Evolutionary conservation across 1,140 invertebrate species (phyloP).

Genomic region (Drosophila grimshawi): DNA sequence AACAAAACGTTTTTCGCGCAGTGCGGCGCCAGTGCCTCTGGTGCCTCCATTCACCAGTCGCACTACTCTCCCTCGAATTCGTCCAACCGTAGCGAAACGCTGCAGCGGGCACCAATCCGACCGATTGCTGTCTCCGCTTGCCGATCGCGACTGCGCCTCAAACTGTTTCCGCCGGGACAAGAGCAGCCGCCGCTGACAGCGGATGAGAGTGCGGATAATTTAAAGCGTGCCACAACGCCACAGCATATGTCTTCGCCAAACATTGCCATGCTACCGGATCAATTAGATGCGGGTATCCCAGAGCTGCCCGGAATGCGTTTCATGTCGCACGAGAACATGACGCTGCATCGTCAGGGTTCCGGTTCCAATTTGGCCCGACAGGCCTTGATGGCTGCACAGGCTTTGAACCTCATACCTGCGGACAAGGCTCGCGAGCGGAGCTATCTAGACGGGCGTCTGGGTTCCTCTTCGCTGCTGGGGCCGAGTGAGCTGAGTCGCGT

Average conservation of each 20-base stretch:
- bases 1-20: constrained; percentile 70
- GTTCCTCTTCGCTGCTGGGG: constrained; percentile 92
- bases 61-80: constrained; percentile 63
- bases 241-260: constrained; percentile 84
- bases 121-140: constrained; percentile 82
- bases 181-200: constrained; percentile 61
- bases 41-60: constrained; percentile 35
- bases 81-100: constrained; percentile 62
- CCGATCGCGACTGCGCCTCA: constrained; percentile 75
- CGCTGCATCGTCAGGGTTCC: constrained; percentile 66
- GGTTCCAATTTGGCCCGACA: constrained; percentile 87
- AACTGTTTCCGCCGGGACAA: constrained; percentile 79
- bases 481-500: constrained; percentile 93
- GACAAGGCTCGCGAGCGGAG: constrained; percentile 92
- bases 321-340: constrained; percentile 82
- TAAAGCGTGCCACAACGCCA: constrained; percentile 73
- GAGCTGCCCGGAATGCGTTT: constrained; percentile 63
- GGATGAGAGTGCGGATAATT: constrained; percentile 37
- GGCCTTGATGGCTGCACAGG: constrained; percentile 90
- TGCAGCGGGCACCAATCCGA: constrained; percentile 68
- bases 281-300: constrained; percentile 31
- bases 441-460: constrained; percentile 91
- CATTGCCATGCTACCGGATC: constrained; percentile 76
- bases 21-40: constrained; percentile 39
- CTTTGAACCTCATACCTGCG: constrained; percentile 91